Base-by-base conservation (phyloP, 2,797 vertebrate species). In the Aldrovandia affinis region DNA sequence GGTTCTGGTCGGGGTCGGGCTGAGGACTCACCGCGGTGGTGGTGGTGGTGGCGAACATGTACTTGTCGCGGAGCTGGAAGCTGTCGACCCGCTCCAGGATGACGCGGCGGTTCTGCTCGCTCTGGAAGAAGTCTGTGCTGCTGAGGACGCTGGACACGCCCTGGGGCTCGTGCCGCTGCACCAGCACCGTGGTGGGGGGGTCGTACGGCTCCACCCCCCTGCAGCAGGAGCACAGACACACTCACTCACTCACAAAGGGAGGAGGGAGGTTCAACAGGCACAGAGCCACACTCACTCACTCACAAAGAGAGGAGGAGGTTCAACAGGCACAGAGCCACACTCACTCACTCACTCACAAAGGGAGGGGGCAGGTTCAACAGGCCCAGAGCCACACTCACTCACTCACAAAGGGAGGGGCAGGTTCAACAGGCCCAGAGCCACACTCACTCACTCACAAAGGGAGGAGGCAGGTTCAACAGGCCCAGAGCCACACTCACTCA, bases 21-120 rank as follows among this genome's bases (percentile, higher is more conserved):
- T n/a, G n/a, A 3, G 8, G 1, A 86, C 97, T 96, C 91, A 99
- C 98, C 96, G 93, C 94, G 7, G 95, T 96, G 88, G 95, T 98
- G 1, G 98, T 99, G 63, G 98, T 98, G 1, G 98, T 99, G 63
- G 98, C 98, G 70, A 99, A 99, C 95, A 99, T 96, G 93, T 99
- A 99, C 86, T 98, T 98, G 92, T 99, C 98, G 78, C 97, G 93
- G 81, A 99, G 96, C 92, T 99, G 97, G 90, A 99, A 99, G 89
- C 97, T 98, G 79, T 97, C 96, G 0, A 97, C 97, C 0, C 96
- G 96, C 84, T 98, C 97, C 86, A 99, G 94, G 88, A 99, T 93
- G 12, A 99, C 87, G 0, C 92, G 95, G 82, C 96, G 97, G 88
- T 97, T 97, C 89, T 97, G 96, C 36, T 95, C 93, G 57, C 96